A percentile compares a stretch with the other conserved stretches of the same genome.
phyloP scores from a whole-genome alignment of 2,113 vertebrate species.

The Platichthys flesus region DNA sequence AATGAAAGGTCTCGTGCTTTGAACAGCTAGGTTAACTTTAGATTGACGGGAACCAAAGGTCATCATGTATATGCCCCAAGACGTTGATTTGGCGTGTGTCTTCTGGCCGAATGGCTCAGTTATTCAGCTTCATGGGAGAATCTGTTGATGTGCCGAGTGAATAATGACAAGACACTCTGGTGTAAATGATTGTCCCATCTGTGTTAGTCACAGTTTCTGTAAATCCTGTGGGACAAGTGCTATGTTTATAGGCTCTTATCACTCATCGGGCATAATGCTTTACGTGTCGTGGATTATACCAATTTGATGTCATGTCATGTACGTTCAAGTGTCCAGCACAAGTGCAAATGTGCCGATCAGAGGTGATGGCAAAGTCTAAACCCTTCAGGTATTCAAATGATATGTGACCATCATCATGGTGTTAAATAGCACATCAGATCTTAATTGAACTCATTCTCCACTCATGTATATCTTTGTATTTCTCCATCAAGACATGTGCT shows the following conservation, averaged over 20 bases:
- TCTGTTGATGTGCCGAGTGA: not conserved
- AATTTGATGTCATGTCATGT: slow-evolving; percentile 11
- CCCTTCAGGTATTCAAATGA: not conserved
- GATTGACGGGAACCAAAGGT: not conserved
- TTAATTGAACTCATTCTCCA: not conserved
- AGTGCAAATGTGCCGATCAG: slow-evolving; percentile 1
- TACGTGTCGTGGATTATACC: slow-evolving; percentile 21
- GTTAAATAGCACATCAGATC: not conserved
- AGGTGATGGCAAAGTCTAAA: not conserved
- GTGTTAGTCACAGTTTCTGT: slow-evolving; percentile 14
- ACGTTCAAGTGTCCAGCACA: slow-evolving; percentile 22
- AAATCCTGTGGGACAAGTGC: slow-evolving; percentile 26
- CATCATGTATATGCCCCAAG: not conserved
- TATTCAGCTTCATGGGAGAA: not conserved
- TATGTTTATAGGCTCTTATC: slow-evolving; percentile 35
- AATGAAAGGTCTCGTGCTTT: not conserved
- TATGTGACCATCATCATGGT: not conserved
- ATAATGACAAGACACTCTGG: not conserved
- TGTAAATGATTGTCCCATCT: not conserved
- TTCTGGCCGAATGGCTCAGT: not conserved
- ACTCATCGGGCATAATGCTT: slow-evolving; percentile 36
- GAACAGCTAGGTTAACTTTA: not conserved
- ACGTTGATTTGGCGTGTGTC: not conserved
- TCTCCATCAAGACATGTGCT: not conserved
- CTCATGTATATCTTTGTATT: not conserved